phyloP scores from a whole-genome alignment of 2,113 vertebrate species.

The Pimephales promelas region DNA sequence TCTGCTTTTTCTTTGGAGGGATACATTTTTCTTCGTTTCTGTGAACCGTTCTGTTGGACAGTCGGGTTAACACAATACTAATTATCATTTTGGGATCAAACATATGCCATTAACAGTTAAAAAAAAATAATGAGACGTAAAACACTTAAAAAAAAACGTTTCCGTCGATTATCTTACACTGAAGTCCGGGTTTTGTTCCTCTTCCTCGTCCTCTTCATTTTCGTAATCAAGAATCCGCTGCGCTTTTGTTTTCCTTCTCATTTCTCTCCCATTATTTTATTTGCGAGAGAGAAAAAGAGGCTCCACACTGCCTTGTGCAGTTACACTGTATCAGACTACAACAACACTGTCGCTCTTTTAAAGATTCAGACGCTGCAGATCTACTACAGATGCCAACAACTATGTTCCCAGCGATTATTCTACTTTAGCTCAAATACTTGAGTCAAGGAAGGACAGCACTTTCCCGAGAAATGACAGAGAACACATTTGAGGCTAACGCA shows the following conservation, averaged over 20 bases:
- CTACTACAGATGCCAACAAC: conserved; percentile 6
- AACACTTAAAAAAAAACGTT: conserved; percentile 43
- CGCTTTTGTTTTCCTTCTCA: conserved; percentile 70
- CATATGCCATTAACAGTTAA: conserved; percentile 53
- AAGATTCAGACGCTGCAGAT: conserved; percentile 6
- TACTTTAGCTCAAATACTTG: conserved; percentile 45
- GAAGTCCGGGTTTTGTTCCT: conserved; percentile 59
- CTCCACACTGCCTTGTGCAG: conserved; percentile 53
- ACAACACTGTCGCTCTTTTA: neutral
- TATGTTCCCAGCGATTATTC: conserved; percentile 23
- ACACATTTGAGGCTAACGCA: conserved; percentile 43
- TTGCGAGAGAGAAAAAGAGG: conserved; percentile 57
- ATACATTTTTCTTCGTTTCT: conserved; percentile 66
- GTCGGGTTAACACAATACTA: conserved; percentile 54
- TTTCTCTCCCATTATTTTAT: conserved; percentile 68
- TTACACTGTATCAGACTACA: conserved; percentile 19
- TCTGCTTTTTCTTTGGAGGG: conserved; percentile 60
- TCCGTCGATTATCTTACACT: conserved; percentile 58
- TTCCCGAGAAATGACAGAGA: conserved; percentile 49
- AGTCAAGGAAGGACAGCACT: conserved; percentile 44
- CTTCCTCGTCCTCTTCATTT: conserved; percentile 63
- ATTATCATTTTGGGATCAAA: conserved; percentile 55
- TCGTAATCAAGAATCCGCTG: conserved; percentile 66
- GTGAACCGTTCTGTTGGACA: conserved; percentile 63
- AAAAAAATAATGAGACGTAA: conserved; percentile 46